Evolutionary conservation across 2,888 invertebrate species (phyloP), one percentile per base, ranked within the genome.

Genomic region (Halictus ligatus): DNA sequence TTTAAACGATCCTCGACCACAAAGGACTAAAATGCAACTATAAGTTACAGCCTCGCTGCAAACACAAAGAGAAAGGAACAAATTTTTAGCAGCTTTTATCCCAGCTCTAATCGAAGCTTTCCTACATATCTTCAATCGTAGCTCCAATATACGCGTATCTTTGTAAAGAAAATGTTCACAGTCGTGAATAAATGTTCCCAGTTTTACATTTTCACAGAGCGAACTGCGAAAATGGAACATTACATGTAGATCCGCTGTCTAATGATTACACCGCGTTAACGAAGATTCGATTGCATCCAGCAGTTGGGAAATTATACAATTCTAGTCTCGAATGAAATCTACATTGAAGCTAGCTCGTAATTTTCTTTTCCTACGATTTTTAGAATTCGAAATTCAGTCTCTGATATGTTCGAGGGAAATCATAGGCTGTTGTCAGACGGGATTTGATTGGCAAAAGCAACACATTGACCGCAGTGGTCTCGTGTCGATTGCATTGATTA

Each of bases 401-500:
- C 13, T 25, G 60, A 60, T 15, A 25, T 21, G 5, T 5, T 25
- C 60, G 60, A 12, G 21, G 21, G 8, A 2, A 54, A 54, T 3
- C 8, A 54, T 21, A n/a, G 21, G 21, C 21, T n/a, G 21, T 54
- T 21, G 21, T 10, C 54, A 10, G 10, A 29, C 25, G 18, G 15
- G 8, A 18, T 18, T 35, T 8, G 67, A 67, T 67, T 67, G 35
- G 13, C 15, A 67, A 67, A 35, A 67, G 18, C 18, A 7, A 7
- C 29, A 29, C 35, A 25, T 29, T 8, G 67, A 18, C 67, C 67
- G 25, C 35, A 35, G n/a, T n/a, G n/a, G 67, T 82, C 48, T 58
- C 83, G 83, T 69, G 75, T 83, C 82, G 75, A 75, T 79, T 35
- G 75, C 48, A 40, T 48, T 10, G 18, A 76, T 48, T 50, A 71